These are phyloP conservation scores for Neolamprologus cancellatus DNA, from an alignment of 2,113 vertebrate genomes.

Conservation along the genomic window DNA sequence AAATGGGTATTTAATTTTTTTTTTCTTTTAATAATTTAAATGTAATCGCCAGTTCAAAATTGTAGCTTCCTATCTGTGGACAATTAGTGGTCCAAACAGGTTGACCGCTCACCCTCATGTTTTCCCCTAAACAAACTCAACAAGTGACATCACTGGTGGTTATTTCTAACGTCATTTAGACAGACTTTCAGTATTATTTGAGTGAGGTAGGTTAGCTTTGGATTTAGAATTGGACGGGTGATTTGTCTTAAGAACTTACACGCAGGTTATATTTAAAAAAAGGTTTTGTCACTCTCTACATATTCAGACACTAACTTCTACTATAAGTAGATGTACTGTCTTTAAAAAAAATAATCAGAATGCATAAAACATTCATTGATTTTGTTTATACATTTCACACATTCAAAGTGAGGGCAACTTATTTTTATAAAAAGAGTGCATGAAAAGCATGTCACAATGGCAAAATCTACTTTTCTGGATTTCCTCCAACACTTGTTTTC, in stretches of 20 bases:
- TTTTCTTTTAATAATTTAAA: background rate
- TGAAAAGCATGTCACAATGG: slow-evolving; percentile 2
- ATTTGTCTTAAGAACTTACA: background rate
- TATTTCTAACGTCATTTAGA: background rate
- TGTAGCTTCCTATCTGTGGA: background rate
- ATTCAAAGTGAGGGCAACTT: background rate
- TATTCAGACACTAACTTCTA: background rate
- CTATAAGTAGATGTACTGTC: background rate
- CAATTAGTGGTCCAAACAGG: background rate
- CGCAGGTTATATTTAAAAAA: background rate
- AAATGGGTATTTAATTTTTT: background rate
- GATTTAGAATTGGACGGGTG: background rate
- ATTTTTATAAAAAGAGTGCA: background rate
- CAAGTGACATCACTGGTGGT: background rate
- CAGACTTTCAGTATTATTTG: background rate
- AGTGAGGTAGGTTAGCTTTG: background rate
- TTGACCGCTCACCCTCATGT: background rate
- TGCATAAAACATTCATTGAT: background rate
- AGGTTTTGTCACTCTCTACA: background rate
- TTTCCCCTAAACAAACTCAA: background rate
- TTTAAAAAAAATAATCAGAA: background rate
- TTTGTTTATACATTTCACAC: background rate
- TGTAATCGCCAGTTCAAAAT: background rate
- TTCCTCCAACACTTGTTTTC: slow-evolving; percentile 37
- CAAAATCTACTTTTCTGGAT: slow-evolving; percentile 36